Percentiles rank a stretch among this genome's conserved stretches.
Evolutionary conservation across 2,797 vertebrate genomes (phyloP).

Genomic region (Aldrovandia affinis): DNA sequence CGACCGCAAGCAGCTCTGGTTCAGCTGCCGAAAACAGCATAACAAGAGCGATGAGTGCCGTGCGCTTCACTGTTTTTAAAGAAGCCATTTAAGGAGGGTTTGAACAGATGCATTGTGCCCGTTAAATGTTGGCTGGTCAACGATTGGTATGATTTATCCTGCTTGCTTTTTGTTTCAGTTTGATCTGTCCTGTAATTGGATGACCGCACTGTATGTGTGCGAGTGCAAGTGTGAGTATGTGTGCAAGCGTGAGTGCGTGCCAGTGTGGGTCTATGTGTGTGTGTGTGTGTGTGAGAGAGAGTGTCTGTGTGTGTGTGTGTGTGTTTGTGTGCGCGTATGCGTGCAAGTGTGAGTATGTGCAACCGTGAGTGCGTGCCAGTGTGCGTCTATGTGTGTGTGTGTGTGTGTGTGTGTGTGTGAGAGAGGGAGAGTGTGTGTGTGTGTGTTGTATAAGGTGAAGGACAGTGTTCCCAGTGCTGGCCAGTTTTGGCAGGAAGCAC

Average conservation of each 20-base stretch:
- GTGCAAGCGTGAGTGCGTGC: neutral
- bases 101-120: neutral
- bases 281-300: neutral
- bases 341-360: no score
- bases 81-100: neutral
- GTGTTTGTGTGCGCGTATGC: conserved; percentile 5
- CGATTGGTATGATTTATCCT: neutral
- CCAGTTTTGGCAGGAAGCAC: conserved; percentile 35
- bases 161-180: neutral
- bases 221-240: neutral
- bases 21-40: neutral
- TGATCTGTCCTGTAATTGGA: neutral
- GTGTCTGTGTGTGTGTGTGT: neutral
- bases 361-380: neutral
- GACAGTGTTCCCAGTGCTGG: conserved; percentile 43
- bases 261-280: neutral
- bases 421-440: neutral
- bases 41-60: neutral
- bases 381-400: conserved; percentile 19
- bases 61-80: neutral
- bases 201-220: neutral
- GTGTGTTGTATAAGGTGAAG: conserved; percentile 36
- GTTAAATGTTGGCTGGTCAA: neutral
- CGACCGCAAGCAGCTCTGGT: neutral
- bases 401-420: neutral